Conservation (phyloP, 2,113 vertebrate species). For the Xyrauchen texanus region DNA sequence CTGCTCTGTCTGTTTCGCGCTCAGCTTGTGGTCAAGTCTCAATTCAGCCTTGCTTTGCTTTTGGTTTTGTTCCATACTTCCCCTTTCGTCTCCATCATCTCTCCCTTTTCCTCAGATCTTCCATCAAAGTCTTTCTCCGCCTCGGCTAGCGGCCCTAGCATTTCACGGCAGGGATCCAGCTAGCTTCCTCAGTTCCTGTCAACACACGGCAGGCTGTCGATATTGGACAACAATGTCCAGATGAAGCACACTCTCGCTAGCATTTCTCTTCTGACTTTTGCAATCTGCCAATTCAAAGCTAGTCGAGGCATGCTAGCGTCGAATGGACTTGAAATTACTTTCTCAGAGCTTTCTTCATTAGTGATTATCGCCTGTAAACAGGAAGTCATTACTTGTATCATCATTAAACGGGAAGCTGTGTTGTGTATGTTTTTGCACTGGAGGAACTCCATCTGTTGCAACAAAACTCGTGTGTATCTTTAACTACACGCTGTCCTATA, state of each 20-base stretch:
- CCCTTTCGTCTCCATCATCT: neutral
- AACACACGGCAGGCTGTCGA: too few species aligned
- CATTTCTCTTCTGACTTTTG: neutral
- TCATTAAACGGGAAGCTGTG: neutral
- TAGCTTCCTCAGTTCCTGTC: too few species aligned
- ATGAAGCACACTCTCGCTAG: too few species aligned
- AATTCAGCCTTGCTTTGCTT: neutral
- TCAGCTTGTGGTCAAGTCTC: conserved; percentile 25
- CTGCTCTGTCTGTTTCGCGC: neutral
- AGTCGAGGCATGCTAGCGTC: too few species aligned
- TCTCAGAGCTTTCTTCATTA: too few species aligned
- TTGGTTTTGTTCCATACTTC: conserved; percentile 12
- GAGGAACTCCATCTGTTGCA: too few species aligned
- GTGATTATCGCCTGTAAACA: neutral
- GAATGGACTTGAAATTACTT: too few species aligned
- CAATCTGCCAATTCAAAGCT: too few species aligned
- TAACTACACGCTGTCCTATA: too few species aligned
- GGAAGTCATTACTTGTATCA: neutral
- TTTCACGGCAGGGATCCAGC: neutral
- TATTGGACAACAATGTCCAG: too few species aligned
- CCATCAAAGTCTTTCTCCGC: conserved; percentile 3
- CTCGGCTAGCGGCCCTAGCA: neutral
- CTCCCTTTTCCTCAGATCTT: neutral
- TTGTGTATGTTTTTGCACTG: neutral
- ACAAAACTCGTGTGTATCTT: too few species aligned